A percentile compares a stretch with the other conserved stretches of the same genome.
Evolutionary conservation across 2,797 vertebrate genomes (phyloP).

Genomic region (Hydrophis major): DNA sequence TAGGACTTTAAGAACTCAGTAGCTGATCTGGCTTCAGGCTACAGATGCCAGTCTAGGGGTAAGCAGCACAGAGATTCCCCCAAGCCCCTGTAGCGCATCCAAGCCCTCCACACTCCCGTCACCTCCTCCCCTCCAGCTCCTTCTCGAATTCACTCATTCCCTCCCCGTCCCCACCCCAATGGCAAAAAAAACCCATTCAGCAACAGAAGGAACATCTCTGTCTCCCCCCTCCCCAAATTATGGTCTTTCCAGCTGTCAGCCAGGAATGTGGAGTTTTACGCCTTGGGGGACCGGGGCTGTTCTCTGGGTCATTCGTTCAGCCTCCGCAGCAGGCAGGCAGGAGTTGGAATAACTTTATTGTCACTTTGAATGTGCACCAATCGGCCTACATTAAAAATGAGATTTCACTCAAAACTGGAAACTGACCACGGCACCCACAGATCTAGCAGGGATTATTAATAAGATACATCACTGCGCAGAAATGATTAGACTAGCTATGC

Average conservation of each 20-base stretch:
- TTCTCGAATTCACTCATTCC: rapidly evolving
- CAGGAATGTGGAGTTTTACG: not conserved
- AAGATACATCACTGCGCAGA: too few relatives aligned
- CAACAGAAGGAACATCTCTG: not conserved
- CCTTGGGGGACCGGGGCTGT: not conserved
- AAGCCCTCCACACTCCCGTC: not conserved
- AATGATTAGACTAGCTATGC: too few relatives aligned
- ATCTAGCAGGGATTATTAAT: too few relatives aligned
- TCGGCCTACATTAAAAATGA: too few relatives aligned
- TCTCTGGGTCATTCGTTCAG: not conserved
- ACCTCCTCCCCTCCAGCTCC: not conserved
- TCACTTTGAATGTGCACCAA: too few relatives aligned
- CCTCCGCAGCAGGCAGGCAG: not conserved
- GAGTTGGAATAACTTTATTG: too few relatives aligned
- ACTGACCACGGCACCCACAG: too few relatives aligned
- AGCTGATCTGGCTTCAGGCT: not conserved
- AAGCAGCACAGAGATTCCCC: too few relatives aligned
- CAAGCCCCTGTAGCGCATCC: not conserved
- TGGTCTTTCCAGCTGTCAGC: not conserved
- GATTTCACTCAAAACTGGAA: too few relatives aligned
- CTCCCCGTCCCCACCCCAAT: too few relatives aligned
- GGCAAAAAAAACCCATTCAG: not conserved
- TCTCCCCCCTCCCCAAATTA: not conserved
- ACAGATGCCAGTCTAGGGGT: not conserved
- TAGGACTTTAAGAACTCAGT: too few relatives aligned